Evolutionary conservation across 2,888 invertebrate species (phyloP), one percentile per base, ranked within the genome.

Genomic region (Steromphala cineraria): DNA sequence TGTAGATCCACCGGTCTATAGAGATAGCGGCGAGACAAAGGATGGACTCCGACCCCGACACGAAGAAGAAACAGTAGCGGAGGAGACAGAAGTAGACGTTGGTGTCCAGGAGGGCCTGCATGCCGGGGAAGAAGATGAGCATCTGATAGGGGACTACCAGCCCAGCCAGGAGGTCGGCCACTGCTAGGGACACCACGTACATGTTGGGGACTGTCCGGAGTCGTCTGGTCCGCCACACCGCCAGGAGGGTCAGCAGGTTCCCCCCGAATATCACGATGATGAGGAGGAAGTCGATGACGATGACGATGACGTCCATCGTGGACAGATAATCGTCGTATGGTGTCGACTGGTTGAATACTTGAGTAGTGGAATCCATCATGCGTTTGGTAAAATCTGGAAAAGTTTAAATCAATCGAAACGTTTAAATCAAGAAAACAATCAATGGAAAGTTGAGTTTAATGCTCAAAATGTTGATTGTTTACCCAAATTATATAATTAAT

Each of bases 131-230:
- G 3, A 52, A 67, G 46, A 55, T 74, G 19, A 79, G 67, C 1
- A 80, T 77, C 19, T 79, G 67, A 1, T 81, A 19, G 5, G 81
- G 67, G 13, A 80, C 55, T 52, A 79, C 75, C 4, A 83, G 53
- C 2, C 83, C 79, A 8, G 82, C 83, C 28, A 84, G 53, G 4
- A 81, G 56, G 75, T 84, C 84, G 0, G 82, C 80, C 24, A 83
- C 52, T 15, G 84, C 84, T 67, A 84, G 31, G n/a, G 82, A 80
- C 0, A 75, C 81, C 31, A 83, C 80, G 80, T 81, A 84, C 74
- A 83, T 78, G 75, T 83, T 84, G 40, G 83, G 79, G 19, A 80
- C 77, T 4, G 83, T 84, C 36, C 67, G 78, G 13, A 84, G 80
- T 7, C 36, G 17, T 24, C 55, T 67, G 75, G 76, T 82, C 75